Evolutionary conservation across 2,888 invertebrate genomes (phyloP).

Genomic region (Melieria crassipennis): DNA sequence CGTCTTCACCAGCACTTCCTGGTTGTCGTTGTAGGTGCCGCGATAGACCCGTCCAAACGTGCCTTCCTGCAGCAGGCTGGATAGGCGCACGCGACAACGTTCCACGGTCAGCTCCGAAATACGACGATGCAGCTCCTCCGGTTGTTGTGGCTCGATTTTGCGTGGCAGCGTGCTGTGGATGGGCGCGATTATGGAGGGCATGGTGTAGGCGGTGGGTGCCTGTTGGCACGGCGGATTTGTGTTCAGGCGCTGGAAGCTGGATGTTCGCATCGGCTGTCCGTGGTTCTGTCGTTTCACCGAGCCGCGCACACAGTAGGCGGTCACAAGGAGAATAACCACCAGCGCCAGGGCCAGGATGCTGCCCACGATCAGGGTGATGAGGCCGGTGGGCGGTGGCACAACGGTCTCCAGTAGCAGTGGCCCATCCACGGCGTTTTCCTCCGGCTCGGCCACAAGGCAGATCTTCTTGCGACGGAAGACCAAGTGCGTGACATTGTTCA

Average conservation of each 20-base stretch:
- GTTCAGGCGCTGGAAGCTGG: constrained; percentile 65
- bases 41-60: constrained; percentile 88
- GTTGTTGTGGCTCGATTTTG: constrained; percentile 59
- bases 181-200: constrained; percentile 60
- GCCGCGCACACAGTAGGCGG: constrained; percentile 64
- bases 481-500: constrained; percentile 78
- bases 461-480: constrained; percentile 86
- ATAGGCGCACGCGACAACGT: constrained; percentile 80
- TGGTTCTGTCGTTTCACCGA: constrained; percentile 63
- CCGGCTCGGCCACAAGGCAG: constrained; percentile 70
- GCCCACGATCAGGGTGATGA: constrained; percentile 63
- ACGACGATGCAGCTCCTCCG: constrained; percentile 64
- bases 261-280: constrained; percentile 65
- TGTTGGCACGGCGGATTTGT: constrained; percentile 59
- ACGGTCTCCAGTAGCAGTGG: constrained; percentile 61
- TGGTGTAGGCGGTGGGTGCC: constrained; percentile 52
- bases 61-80: constrained; percentile 83
- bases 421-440: constrained; percentile 57
- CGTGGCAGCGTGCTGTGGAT: constrained; percentile 61
- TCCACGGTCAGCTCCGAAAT: constrained; percentile 66
- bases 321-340: constrained; percentile 59
- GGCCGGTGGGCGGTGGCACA: constrained; percentile 61
- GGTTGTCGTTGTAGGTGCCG: constrained; percentile 79
- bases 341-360: constrained; percentile 62
- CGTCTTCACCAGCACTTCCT: constrained; percentile 86